Base-by-base conservation (phyloP, 2,888 invertebrate species). In the Pseudococcus viburni region DNA sequence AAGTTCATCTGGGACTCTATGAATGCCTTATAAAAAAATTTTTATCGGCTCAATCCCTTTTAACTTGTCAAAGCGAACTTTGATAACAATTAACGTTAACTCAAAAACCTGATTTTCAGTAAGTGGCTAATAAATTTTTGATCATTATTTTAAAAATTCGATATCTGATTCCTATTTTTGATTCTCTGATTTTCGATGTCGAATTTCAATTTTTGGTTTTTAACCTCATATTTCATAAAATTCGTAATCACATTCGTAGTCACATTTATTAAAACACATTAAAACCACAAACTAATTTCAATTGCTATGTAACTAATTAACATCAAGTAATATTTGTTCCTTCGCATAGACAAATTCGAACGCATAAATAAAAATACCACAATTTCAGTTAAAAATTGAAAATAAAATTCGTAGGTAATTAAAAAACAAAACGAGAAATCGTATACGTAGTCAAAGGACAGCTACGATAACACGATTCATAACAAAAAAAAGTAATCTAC, bases 211-310 rank as follows among this genome's bases (percentile, higher is more conserved):
- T 33, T 33, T 2, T 33, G 3, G 3, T 33, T 33, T 33, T 33
- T 3, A 3, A 33, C 3, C 26, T 33, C 26, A 33, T 33, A 33
- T 3, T 33, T 33, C 46, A 51, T 51, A 51, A 17, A 55, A 55
- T 17, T 55, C 55, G 4, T 5, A 4, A n/a, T 55, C n/a, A 55
- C 17, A 12, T 55, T 55, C 55, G 55, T 55, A 77, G 77, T 77
- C 77, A 77, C 77, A 77, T 77, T 77, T 77, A 77, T 77, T 77
- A 42, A 77, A 77, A 77, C 33, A 77, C 77, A 77, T 42, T 33
- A 77, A 42, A 77, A 77, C 77, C 77, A 17, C 77, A 77, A 77
- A 77, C 42, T 77, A 77, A 77, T 77, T 77, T 42, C 33, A 77
- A 77, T 42, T 42, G 7, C 77, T 77, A 77, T 17, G 9, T 68